Evolutionary conservation across 2,888 invertebrate genomes (phyloP), one percentile per base, ranked within the genome.

Genomic region (Mycalesis mineus): DNA sequence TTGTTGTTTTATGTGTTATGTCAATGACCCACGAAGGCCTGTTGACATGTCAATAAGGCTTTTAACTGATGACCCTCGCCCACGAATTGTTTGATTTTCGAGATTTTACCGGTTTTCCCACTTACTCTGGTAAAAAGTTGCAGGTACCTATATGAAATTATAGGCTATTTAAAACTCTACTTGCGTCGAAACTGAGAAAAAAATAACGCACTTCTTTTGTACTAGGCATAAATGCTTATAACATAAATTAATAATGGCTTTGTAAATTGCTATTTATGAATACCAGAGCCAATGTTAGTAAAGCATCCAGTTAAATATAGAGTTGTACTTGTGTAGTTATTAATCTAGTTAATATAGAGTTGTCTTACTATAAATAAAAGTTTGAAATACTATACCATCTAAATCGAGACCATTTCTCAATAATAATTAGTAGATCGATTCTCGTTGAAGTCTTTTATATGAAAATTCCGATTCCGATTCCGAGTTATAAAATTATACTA

Each of bases 21-120:
- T 64, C 69, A 64, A 67, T 65, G 69, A 67, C 67, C 62, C 63
- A 22, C 51, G 49, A 47, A 63, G 47, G 61, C 62, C 61, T 62
- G 65, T 73, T 70, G 71, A 72, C 70, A 69, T 67, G 68, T 71
- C 71, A 70, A 70, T 65, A 67, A 60, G 63, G 57, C 53, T 55
- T n/a, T 50, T 39, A 42, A 53, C 14, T 66, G 65, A 52, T 66
- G 68, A 70, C 68, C 68, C 58, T 51, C 60, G 63, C 62, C 63
- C 58, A 62, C 59, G 54, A 17, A 33, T 33, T 52, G 52, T 52
- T 52, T 39, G 22, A 14, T 36, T 53, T 53, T 22, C 15, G 17
- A 15, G 14, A 37, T 3, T 42, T 28, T 45, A 53, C 36, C 53
- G 44, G 52, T 42, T 52, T 22, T 49, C 14, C 7, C 22, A 39